Conservation (phyloP, 2,113 vertebrate species). For the Aleadryas rufinucha region DNA sequence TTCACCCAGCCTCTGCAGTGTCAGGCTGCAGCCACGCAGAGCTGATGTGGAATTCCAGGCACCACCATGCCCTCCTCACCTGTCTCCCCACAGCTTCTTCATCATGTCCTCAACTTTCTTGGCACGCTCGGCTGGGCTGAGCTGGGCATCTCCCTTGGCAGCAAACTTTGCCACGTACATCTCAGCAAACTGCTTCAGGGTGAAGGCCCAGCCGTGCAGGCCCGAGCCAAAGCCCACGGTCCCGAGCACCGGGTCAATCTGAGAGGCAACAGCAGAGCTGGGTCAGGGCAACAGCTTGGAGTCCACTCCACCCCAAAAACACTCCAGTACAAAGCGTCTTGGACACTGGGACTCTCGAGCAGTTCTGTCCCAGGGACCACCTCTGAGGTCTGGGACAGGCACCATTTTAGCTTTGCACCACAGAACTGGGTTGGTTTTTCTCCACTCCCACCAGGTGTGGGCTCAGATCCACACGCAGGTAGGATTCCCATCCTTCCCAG, state of each 20-base stretch:
- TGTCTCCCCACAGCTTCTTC: constrained; percentile 97
- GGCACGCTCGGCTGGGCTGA: constrained; percentile 78
- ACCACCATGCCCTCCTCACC: constrained; percentile 63
- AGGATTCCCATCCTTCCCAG: background rate
- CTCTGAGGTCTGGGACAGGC: background rate
- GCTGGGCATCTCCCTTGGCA: constrained; percentile 86
- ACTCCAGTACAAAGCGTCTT: accelerated
- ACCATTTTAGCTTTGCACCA: accelerated
- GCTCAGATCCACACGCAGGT: accelerated
- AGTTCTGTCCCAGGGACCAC: accelerated
- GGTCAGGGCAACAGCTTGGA: background rate
- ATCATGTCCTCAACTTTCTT: constrained; percentile 99
- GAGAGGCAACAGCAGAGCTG: background rate
- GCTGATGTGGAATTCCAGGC: background rate
- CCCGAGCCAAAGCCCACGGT: constrained; percentile 97
- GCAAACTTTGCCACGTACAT: constrained; percentile 94
- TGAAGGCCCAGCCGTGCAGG: constrained; percentile 96
- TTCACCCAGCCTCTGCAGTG: accelerated
- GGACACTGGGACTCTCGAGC: accelerated
- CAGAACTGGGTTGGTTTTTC: accelerated
- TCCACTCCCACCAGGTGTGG: accelerated
- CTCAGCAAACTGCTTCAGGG: constrained; percentile 96
- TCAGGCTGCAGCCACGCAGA: accelerated
- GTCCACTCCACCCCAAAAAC: accelerated
- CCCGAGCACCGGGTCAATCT: constrained; percentile 89